Evolutionary conservation across 2,113 vertebrate species (phyloP).

Genomic region (Motacilla alba): DNA sequence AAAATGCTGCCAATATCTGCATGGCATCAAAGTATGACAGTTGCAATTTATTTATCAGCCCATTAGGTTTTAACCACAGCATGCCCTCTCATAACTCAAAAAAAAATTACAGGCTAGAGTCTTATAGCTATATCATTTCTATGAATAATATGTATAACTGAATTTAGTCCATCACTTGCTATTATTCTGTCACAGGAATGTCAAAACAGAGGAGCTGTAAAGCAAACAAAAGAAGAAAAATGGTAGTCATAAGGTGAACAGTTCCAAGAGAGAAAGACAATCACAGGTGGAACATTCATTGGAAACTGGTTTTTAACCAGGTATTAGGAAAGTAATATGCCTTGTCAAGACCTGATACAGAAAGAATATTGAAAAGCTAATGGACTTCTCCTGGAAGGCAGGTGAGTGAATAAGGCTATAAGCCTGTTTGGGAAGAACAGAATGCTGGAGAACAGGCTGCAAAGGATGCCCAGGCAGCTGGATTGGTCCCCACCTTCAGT

Average conservation of each 20-base stretch:
- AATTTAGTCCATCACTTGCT: slow-evolving; percentile 10
- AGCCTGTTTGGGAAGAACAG: neutral
- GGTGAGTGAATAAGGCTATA: neutral
- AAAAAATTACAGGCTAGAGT: slow-evolving; percentile 4
- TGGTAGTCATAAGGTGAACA: neutral
- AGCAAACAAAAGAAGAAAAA: slow-evolving; percentile 49
- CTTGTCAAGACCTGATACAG: neutral
- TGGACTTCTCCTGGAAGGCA: neutral
- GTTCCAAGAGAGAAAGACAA: neutral
- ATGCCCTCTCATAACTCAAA: slow-evolving; percentile 19
- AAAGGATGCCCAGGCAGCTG: neutral
- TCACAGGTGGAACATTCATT: neutral
- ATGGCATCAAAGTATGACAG: neutral
- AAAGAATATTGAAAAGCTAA: neutral
- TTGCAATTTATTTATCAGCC: slow-evolving; percentile 40
- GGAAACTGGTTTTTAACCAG: neutral
- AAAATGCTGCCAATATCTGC: neutral
- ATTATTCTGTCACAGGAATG: neutral
- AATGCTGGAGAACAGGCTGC: neutral
- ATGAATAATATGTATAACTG: slow-evolving; percentile 27
- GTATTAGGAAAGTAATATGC: neutral
- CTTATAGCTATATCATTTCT: slow-evolving; percentile 17
- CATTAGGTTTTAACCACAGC: slow-evolving; percentile 35
- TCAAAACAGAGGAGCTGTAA: slow-evolving; percentile 12
- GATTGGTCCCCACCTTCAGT: neutral